A percentile compares a stretch with the other conserved stretches of the same genome.
Evolutionary conservation across 2,113 vertebrate genomes (phyloP).

Genomic region (Sclerurus mexicanus): DNA sequence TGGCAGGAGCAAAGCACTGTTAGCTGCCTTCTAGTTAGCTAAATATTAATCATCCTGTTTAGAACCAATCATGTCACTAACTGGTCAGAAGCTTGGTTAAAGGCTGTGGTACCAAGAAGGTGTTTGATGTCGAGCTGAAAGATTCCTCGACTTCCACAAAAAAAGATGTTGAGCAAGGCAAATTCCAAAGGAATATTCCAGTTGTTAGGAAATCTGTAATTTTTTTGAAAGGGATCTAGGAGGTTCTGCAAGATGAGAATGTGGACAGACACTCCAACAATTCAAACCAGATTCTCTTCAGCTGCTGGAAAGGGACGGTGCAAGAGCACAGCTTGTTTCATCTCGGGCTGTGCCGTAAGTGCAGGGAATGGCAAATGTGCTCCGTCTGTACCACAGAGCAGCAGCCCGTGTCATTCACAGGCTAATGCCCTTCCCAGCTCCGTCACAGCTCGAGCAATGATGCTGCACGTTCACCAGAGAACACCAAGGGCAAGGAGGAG

Average conservation of each 20-base stretch:
- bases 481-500: background rate
- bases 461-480: background rate
- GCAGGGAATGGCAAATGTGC: background rate
- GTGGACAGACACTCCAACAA: background rate
- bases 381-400: background rate
- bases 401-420: background rate
- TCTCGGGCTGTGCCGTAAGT: background rate
- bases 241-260: background rate
- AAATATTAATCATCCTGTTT: conserved; percentile 58
- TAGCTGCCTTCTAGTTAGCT: conserved; percentile 56
- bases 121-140: background rate
- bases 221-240: background rate
- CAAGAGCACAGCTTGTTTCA: background rate
- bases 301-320: background rate
- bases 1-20: conserved; percentile 54
- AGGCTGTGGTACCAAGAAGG: background rate
- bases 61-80: conserved; percentile 40
- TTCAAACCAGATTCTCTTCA: background rate
- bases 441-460: background rate
- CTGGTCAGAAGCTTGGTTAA: conserved; percentile 35
- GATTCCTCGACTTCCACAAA: background rate
- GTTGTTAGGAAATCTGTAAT: background rate
- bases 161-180: background rate
- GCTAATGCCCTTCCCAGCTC: background rate
- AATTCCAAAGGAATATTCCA: background rate